phyloP scores from a whole-genome alignment of 2,797 vertebrate genomes.

The Buceros bicornis region DNA sequence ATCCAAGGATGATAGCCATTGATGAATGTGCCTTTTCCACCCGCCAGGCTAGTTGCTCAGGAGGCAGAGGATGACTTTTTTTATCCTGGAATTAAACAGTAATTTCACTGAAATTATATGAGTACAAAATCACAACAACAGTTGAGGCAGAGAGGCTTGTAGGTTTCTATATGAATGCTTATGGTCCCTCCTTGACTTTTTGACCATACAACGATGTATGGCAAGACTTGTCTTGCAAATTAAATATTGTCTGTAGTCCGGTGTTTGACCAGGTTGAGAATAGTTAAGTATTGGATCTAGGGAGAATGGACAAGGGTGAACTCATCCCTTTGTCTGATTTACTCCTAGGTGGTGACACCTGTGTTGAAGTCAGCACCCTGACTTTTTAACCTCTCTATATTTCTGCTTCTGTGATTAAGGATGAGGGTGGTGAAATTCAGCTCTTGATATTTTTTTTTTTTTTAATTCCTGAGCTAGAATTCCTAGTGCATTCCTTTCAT shows the following conservation, averaged over 20 bases:
- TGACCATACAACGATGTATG: not conserved
- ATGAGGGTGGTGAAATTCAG: not conserved
- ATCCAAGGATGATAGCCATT: not conserved
- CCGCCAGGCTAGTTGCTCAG: not conserved
- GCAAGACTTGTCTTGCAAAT: not conserved
- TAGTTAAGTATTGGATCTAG: not conserved
- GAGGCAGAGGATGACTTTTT: not conserved
- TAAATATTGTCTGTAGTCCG: not conserved
- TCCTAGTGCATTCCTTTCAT: not conserved
- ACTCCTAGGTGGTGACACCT: not conserved
- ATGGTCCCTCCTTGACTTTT: not conserved
- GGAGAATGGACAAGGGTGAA: not conserved
- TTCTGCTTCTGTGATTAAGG: not conserved
- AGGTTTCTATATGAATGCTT: not conserved
- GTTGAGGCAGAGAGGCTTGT: not conserved
- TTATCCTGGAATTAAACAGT: not conserved
- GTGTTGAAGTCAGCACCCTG: not conserved
- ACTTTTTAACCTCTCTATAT: not conserved
- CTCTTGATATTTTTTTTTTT: not conserved
- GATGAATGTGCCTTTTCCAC: not conserved
- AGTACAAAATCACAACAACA: not conserved
- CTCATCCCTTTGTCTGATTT: not conserved
- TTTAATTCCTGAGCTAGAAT: not conserved
- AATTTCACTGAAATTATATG: not conserved
- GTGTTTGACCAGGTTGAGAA: not conserved